Conservation (phyloP, 2,888 invertebrate genomes). For the Tanaodytes sp. region DNA sequence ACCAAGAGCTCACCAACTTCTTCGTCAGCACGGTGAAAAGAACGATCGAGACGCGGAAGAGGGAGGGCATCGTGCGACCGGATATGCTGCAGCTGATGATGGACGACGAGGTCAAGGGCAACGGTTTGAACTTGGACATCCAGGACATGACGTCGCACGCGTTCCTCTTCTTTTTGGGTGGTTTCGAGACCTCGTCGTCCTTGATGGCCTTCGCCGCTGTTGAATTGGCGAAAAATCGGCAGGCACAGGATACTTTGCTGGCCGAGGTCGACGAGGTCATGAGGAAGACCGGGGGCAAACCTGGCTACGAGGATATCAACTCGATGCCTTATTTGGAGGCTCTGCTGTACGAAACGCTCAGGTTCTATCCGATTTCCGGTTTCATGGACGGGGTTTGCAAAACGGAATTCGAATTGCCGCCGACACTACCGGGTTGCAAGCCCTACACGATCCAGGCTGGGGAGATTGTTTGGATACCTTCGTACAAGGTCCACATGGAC, state of each 20-base stretch:
- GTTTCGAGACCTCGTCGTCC: slow-evolving; percentile 62
- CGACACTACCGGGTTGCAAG: slow-evolving; percentile 59
- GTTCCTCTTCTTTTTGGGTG: slow-evolving; percentile 62
- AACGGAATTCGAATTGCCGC: slow-evolving; percentile 73
- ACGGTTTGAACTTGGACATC: slow-evolving; percentile 22
- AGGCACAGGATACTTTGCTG: slow-evolving; percentile 72
- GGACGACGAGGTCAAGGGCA: slow-evolving; percentile 42
- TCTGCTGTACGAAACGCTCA: slow-evolving; percentile 69
- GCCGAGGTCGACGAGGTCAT: slow-evolving; percentile 64
- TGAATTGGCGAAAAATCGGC: slow-evolving; percentile 67
- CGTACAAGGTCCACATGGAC: slow-evolving; percentile 66
- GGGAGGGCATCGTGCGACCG: slow-evolving; percentile 46
- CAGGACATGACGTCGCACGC: slow-evolving; percentile 73
- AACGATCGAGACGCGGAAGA: slow-evolving; percentile 45
- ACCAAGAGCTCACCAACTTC: too few relatives aligned
- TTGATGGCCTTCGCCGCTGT: slow-evolving; percentile 59
- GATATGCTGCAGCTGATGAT: slow-evolving; percentile 58
- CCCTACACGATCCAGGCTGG: slow-evolving; percentile 63
- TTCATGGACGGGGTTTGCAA: slow-evolving; percentile 75
- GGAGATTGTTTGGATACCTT: slow-evolving; percentile 65
- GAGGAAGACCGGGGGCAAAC: slow-evolving; percentile 57
- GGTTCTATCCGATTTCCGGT: slow-evolving; percentile 70
- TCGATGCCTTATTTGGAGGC: slow-evolving; percentile 76
- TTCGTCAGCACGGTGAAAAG: slow-evolving; percentile 35
- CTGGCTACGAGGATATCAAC: slow-evolving; percentile 72